Base-by-base conservation (phyloP, 2,888 invertebrate genomes). In the Aproaerema taeniolella region DNA sequence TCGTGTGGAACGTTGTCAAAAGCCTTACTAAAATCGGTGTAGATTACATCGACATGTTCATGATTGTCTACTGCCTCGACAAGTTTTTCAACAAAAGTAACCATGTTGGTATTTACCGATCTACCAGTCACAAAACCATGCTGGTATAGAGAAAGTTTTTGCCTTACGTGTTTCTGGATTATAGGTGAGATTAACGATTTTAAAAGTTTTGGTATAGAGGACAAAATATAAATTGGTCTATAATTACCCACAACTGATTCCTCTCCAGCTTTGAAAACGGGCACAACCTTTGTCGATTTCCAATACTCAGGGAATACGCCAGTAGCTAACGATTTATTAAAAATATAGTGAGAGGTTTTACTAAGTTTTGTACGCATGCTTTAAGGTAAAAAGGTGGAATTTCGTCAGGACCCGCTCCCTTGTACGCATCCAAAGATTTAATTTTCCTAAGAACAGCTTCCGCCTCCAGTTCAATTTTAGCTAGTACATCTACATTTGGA, bases 221-320 rank as follows among this genome's bases (percentile, higher is more conserved):
- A 17, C 1, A 52, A 9, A 28, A 52, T 42, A 0, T 43, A 45
- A 7, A 48, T 26, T 2, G 26, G 26, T 6, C 26, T 6, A n/a
- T 26, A 26, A n/a, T 26, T 26, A 9, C 8, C 6, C 5, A 50
- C 40, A 2, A 10, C 5, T 1, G 28, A 14, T 7, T 15, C 12
- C 6, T 36, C 25, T 1, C 40, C 44, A 2, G 14, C 9, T 34
- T 52, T 52, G 6, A 31, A 24, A 6, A 52, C 14, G 2, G 48
- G 49, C 2, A 49, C 39, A 7, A 50, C 39, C 24, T 41, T 31
- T 0, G 45, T 34, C n/a, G 10, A n/a, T 29, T 50, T 52, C 50
- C 50, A 49, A 1, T 8, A 12, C 2, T 24, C 25, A 1, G 51
- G 49, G 37, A 46, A 49, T 7, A 26, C 13, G 4, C 46, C 46